These are phyloP conservation scores for Agonopterix heracliana DNA, from an alignment of 2,888 invertebrate species.

Conservation along the genomic window DNA sequence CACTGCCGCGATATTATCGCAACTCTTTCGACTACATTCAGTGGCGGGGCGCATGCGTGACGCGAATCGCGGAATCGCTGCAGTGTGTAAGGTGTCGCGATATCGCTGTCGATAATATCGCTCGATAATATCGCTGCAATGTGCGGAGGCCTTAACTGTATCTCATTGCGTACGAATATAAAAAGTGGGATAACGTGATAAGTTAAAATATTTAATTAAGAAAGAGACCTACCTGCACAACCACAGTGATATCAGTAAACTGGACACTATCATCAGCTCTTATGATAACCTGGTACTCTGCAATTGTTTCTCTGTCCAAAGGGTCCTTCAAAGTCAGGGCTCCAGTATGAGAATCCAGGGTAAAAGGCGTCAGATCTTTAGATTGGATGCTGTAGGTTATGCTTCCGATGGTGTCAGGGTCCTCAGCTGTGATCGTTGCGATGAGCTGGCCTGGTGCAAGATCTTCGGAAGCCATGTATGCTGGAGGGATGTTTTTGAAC, in stretches of 20 bases:
- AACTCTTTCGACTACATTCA: too few relatives aligned
- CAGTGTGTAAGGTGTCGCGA: too few relatives aligned
- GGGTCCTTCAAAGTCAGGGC: conserved; percentile 84
- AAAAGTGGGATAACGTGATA: too few relatives aligned
- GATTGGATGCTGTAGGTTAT: conserved; percentile 84
- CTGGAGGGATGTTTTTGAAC: conserved; percentile 84
- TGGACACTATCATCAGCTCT: conserved; percentile 94
- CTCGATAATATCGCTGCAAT: too few relatives aligned
- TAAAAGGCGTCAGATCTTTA: conserved; percentile 81
- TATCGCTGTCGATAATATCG: too few relatives aligned
- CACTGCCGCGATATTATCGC: too few relatives aligned
- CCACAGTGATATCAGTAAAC: conserved; percentile 85
- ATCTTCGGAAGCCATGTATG: conserved; percentile 89
- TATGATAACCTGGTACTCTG: conserved; percentile 85
- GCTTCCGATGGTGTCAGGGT: conserved; percentile 89
- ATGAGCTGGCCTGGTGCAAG: conserved; percentile 87
- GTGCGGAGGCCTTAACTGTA: too few relatives aligned
- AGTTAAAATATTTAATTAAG: too few relatives aligned
- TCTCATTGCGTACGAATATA: too few relatives aligned
- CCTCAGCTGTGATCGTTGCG: conserved; percentile 85
- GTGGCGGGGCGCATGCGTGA: too few relatives aligned
- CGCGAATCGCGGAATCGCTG: too few relatives aligned
- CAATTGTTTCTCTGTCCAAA: conserved; percentile 88
- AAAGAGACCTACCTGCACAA: conserved; percentile 81
- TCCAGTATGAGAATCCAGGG: conserved; percentile 83